phyloP scores from a whole-genome alignment of 2,888 invertebrate genomes.

The Cartodere bifasciata region DNA sequence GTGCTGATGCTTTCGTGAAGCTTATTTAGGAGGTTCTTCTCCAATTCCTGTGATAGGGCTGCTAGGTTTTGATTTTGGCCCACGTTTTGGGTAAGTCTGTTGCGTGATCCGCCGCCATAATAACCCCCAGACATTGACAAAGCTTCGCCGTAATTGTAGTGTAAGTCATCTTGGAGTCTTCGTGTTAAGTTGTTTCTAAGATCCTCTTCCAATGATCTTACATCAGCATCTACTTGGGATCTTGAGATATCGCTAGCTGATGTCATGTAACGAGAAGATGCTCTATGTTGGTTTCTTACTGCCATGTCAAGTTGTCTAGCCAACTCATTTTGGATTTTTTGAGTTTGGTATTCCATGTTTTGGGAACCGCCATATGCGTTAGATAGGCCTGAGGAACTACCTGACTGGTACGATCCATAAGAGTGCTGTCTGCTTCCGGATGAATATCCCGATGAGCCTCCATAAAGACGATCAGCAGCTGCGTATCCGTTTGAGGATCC shows the following conservation, averaged over 20 bases:
- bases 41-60: conserved; percentile 25
- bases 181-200: conserved; percentile 27
- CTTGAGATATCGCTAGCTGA: conserved; percentile 9
- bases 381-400: no score
- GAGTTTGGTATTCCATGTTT: no score
- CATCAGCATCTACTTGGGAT: conserved; percentile 17
- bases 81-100: conserved; percentile 21
- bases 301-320: conserved; percentile 25
- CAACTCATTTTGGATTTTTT: conserved; percentile 24
- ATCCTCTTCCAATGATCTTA: conserved; percentile 25
- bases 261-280: conserved; percentile 9
- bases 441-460: no score
- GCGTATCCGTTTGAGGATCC: conserved; percentile 1
- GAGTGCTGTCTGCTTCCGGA: no score
- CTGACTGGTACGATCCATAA: no score
- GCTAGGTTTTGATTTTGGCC: conserved; percentile 28
- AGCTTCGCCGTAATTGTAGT: conserved; percentile 21
- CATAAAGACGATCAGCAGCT: no score
- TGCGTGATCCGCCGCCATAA: conserved; percentile 14
- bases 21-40: conserved; percentile 23
- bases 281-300: conserved; percentile 16
- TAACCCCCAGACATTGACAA: conserved; percentile 21
- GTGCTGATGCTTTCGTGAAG: conserved; percentile 18
- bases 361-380: no score
- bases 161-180: conserved; percentile 26